Evolutionary conservation across 2,797 vertebrate species (phyloP).

Genomic region (Austrolebias charrua): DNA sequence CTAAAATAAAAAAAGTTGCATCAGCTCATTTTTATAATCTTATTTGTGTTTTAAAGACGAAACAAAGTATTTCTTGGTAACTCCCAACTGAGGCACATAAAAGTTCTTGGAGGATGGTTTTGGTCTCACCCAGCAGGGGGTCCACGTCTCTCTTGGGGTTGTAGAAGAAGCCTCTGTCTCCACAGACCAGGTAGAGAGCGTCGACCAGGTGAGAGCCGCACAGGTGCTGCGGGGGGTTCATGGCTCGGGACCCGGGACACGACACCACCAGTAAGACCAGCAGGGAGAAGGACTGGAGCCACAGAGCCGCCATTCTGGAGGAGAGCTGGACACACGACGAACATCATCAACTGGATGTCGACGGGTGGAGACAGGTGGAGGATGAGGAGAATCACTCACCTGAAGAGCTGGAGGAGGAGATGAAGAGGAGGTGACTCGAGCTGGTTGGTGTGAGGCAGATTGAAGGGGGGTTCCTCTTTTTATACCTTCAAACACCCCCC

Average conservation of each 20-base stretch:
- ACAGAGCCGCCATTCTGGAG: slow-evolving; percentile 86
- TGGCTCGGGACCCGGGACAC: slow-evolving; percentile 54
- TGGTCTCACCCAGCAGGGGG: slow-evolving; percentile 79
- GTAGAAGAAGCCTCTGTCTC: slow-evolving; percentile 88
- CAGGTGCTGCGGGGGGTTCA: slow-evolving; percentile 80
- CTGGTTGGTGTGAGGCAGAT: slow-evolving; percentile 57
- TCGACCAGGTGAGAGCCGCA: slow-evolving; percentile 92
- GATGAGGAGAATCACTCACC: slow-evolving; percentile 4
- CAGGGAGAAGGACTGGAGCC: slow-evolving; percentile 81
- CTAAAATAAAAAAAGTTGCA: no score
- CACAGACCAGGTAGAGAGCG: slow-evolving; percentile 88
- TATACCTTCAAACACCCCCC: slow-evolving; percentile 53
- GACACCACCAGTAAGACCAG: slow-evolving; percentile 76
- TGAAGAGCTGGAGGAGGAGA: slow-evolving; percentile 6
- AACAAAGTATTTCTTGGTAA: no score
- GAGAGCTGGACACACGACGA: slow-evolving; percentile 62
- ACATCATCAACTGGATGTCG: background rate
- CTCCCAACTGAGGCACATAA: no score
- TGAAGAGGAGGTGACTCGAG: slow-evolving; percentile 35
- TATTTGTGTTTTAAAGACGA: no score
- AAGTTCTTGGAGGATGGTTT: no score
- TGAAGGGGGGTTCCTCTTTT: slow-evolving; percentile 25
- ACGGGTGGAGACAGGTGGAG: background rate
- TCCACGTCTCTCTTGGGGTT: slow-evolving; percentile 79
- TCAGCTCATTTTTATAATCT: no score